Percentiles rank a stretch among this genome's conserved stretches.
phyloP scores from a whole-genome alignment of 2,888 invertebrate species.

The Drosophila aldrichi region DNA sequence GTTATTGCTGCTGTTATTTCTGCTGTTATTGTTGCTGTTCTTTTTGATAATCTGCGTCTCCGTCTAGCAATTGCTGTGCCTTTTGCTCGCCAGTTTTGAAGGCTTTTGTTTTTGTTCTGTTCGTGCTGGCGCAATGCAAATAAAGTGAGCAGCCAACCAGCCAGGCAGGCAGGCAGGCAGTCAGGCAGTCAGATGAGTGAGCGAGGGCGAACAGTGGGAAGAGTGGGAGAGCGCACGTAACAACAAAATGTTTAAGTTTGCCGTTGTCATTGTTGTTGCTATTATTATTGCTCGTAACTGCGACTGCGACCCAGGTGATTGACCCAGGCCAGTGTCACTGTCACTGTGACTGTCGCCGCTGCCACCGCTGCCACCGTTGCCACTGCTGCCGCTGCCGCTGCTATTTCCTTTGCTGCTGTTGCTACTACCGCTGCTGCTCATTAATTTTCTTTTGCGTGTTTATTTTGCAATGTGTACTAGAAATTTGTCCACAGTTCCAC shows the following conservation, averaged over 20 bases:
- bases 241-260: conserved; percentile 23
- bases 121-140: conserved; percentile 46
- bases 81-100: conserved; percentile 27
- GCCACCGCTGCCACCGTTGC: neutral
- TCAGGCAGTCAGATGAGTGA: conserved; percentile 1
- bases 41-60: conserved; percentile 49
- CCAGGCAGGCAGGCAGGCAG: neutral
- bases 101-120: conserved; percentile 15
- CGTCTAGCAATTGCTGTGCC: conserved; percentile 41
- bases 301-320: conserved; percentile 73
- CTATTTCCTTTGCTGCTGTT: neutral
- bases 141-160: conserved; percentile 14
- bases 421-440: conserved; percentile 5
- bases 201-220: neutral
- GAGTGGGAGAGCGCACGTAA: conserved; percentile 6
- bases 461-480: conserved; percentile 22
- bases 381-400: neutral
- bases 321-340: conserved; percentile 64
- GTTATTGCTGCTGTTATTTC: conserved; percentile 19
- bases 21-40: conserved; percentile 12
- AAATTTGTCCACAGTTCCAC: conserved; percentile 24
- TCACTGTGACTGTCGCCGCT: conserved; percentile 33
- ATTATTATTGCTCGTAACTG: conserved; percentile 37
- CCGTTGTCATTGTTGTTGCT: conserved; percentile 5
- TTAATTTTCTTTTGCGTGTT: conserved; percentile 34